Conservation (phyloP, 1,140 invertebrate species). For the Octopus sinensis region DNA sequence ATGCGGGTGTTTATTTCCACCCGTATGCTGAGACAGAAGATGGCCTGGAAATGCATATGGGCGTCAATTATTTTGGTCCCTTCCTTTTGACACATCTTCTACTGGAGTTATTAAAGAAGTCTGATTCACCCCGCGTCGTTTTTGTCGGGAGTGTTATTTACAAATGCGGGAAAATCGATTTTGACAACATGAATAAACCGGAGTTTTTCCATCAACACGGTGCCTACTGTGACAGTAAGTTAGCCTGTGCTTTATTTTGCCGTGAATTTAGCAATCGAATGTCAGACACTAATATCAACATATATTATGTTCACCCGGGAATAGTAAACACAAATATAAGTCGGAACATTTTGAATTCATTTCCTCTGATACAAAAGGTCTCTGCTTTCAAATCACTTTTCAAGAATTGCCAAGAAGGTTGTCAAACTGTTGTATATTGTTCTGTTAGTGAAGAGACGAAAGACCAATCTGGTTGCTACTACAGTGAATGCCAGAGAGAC, state of each 20-base stretch:
- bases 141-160: slow-evolving; percentile 78
- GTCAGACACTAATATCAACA: slow-evolving; percentile 52
- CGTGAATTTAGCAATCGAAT: slow-evolving; percentile 54
- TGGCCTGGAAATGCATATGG: slow-evolving; percentile 44
- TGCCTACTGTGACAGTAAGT: slow-evolving; percentile 65
- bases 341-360: slow-evolving; percentile 72
- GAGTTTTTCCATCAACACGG: slow-evolving; percentile 56
- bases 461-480: slow-evolving; percentile 57
- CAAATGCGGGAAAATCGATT: slow-evolving; percentile 69
- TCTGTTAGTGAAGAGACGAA: slow-evolving; percentile 69
- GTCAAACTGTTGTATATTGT: slow-evolving; percentile 78
- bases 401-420: slow-evolving; percentile 60
- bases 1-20: slow-evolving; percentile 64
- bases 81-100: slow-evolving; percentile 79
- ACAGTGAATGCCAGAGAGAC: no score
- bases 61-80: slow-evolving; percentile 62
- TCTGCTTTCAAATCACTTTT: slow-evolving; percentile 17
- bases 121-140: slow-evolving; percentile 72
- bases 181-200: slow-evolving; percentile 69
- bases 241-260: slow-evolving; percentile 59
- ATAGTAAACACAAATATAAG: slow-evolving; percentile 59
- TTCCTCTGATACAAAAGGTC: slow-evolving; percentile 27
- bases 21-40: slow-evolving; percentile 48
- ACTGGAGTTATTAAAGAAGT: slow-evolving; percentile 66
- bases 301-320: slow-evolving; percentile 51